These are phyloP conservation scores for Monodelphis domestica DNA, from an alignment of 2,797 vertebrate genomes.

Conservation along the genomic window DNA sequence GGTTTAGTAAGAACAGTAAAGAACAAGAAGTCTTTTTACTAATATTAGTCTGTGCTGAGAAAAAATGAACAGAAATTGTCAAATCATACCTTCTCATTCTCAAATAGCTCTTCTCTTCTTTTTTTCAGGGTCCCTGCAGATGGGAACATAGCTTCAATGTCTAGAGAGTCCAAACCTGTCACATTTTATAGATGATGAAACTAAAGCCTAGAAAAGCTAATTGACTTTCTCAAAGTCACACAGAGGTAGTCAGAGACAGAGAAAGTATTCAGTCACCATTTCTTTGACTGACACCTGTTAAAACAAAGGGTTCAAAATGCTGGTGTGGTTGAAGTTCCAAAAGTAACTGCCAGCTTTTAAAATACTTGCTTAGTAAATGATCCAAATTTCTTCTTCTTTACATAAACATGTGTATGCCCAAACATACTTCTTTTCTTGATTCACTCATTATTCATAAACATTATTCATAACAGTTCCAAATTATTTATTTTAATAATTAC, in stretches of 20 bases:
- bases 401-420: not conserved
- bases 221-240: not conserved
- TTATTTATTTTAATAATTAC: not conserved
- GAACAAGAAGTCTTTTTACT: not conserved
- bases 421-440: not conserved
- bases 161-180: not conserved
- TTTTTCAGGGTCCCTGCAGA: not conserved
- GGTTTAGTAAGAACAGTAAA: not conserved
- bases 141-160: not conserved
- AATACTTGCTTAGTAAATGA: not conserved
- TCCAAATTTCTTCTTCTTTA: not conserved
- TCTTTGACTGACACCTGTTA: not conserved
- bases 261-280: not conserved
- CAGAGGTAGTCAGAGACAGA: not conserved
- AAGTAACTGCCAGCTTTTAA: not conserved
- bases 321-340: not conserved
- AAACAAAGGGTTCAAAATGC: not conserved
- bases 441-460: not conserved
- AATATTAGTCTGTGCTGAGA: rapidly evolving
- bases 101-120: not conserved
- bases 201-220: not conserved
- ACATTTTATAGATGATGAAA: not conserved
- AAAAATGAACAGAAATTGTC: not conserved
- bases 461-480: not conserved
- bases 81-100: not conserved